A percentile compares a stretch with the other conserved stretches of the same genome.
phyloP scores from a whole-genome alignment of 2,797 vertebrate genomes.

The Meriones psammophilus region DNA sequence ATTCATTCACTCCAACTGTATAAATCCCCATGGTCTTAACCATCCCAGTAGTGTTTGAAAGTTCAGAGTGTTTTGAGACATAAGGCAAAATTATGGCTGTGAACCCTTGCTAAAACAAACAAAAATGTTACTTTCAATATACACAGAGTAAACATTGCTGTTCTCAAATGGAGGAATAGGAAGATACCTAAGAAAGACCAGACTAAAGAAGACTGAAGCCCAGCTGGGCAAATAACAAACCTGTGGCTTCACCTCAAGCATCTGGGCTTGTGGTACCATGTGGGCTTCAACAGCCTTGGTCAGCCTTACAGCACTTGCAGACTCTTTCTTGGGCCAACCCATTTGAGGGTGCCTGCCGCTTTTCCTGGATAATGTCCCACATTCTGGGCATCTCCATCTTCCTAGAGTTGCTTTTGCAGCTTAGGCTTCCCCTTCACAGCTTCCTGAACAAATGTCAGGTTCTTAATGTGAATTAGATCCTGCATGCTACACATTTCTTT shows the following conservation, averaged over 20 bases:
- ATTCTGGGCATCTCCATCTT: neutral
- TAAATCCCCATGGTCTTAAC: neutral
- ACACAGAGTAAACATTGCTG: neutral
- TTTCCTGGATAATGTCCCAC: neutral
- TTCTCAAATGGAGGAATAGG: neutral
- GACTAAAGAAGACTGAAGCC: neutral
- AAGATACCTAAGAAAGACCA: neutral
- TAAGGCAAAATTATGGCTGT: neutral
- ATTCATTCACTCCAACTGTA: neutral
- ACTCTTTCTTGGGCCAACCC: neutral
- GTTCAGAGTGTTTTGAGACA: neutral
- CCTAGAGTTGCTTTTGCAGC: neutral
- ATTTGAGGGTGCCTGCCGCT: neutral
- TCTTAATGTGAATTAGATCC: neutral
- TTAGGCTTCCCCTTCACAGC: neutral
- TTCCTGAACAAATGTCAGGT: neutral
- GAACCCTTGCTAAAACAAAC: neutral
- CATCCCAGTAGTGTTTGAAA: neutral
- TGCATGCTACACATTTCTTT: neutral
- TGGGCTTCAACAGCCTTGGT: neutral
- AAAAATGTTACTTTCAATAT: neutral
- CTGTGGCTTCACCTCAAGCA: neutral
- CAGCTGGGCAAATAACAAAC: neutral
- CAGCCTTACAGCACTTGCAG: neutral
- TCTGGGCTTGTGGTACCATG: neutral